phyloP scores from a whole-genome alignment of 2,888 invertebrate genomes.

The Lymantria monacha region DNA sequence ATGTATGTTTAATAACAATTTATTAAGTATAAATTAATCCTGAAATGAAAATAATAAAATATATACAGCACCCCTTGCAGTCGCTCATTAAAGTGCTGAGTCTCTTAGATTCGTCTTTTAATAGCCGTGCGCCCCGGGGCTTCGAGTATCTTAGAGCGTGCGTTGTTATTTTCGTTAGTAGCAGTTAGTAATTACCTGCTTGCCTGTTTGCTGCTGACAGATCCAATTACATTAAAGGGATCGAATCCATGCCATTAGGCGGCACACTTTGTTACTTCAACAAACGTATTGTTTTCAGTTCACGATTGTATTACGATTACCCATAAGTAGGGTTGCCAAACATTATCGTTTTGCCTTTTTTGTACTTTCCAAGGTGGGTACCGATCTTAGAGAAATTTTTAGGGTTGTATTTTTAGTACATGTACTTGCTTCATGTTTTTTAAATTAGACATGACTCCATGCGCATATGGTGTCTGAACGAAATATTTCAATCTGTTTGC shows the following conservation, averaged over 20 bases:
- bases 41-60: too few relatives aligned
- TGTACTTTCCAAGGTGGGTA: background rate
- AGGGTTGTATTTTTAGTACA: background rate
- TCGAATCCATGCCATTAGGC: conserved; percentile 61
- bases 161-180: conserved; percentile 67
- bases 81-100: background rate
- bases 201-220: conserved; percentile 71
- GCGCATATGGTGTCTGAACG: background rate
- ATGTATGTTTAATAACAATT: too few relatives aligned
- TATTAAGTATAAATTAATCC: too few relatives aligned
- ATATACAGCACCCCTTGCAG: background rate
- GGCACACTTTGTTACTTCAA: conserved; percentile 50
- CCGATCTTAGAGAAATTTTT: background rate
- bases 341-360: conserved; percentile 11
- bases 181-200: conserved; percentile 70
- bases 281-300: conserved; percentile 51
- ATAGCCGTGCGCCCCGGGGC: conserved; percentile 28
- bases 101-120: conserved; percentile 7
- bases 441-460: background rate
- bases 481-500: too few relatives aligned
- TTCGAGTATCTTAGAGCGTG: conserved; percentile 54
- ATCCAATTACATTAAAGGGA: conserved; percentile 75
- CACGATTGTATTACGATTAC: conserved; percentile 37
- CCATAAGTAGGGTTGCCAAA: conserved; percentile 19
- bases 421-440: background rate